Conservation (phyloP, 2,888 invertebrate genomes). For the Lymantria monacha region DNA sequence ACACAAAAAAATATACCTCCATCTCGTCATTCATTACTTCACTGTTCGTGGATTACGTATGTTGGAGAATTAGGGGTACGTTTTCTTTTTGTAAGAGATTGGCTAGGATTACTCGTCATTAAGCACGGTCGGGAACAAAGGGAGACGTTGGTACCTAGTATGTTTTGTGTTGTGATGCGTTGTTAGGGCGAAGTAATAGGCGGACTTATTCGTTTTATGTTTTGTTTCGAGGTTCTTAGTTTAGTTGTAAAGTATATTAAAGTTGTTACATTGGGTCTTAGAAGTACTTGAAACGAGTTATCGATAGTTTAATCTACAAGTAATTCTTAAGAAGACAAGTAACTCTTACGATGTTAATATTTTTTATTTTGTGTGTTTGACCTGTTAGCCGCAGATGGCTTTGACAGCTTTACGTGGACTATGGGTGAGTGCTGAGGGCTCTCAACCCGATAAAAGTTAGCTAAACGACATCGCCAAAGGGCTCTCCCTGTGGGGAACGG, state of each 20-base stretch:
- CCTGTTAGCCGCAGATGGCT: no score
- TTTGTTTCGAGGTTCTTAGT: slow-evolving; percentile 12
- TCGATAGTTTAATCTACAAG: no score
- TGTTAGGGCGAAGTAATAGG: slow-evolving; percentile 22
- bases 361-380: no score
- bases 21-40: slow-evolving; percentile 34
- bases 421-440: no score
- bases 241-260: background rate
- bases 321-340: no score
- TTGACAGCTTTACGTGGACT: no score
- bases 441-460: no score
- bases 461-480: no score
- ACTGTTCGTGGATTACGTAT: slow-evolving; percentile 48
- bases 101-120: slow-evolving; percentile 51
- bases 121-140: slow-evolving; percentile 48
- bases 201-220: slow-evolving; percentile 17
- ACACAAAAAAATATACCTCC: slow-evolving; percentile 11
- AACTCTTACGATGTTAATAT: no score
- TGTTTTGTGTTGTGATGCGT: slow-evolving; percentile 19
- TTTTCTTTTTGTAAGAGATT: slow-evolving; percentile 58
- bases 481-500: no score
- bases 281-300: background rate
- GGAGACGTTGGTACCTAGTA: slow-evolving; percentile 28
- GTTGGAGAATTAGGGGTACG: slow-evolving; percentile 42
- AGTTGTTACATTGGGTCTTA: background rate